A percentile compares a stretch with the other conserved stretches of the same genome.
These are phyloP conservation scores for Reticulitermes speratus DNA, from an alignment of 1,140 invertebrate genomes.

Conservation along the genomic window DNA sequence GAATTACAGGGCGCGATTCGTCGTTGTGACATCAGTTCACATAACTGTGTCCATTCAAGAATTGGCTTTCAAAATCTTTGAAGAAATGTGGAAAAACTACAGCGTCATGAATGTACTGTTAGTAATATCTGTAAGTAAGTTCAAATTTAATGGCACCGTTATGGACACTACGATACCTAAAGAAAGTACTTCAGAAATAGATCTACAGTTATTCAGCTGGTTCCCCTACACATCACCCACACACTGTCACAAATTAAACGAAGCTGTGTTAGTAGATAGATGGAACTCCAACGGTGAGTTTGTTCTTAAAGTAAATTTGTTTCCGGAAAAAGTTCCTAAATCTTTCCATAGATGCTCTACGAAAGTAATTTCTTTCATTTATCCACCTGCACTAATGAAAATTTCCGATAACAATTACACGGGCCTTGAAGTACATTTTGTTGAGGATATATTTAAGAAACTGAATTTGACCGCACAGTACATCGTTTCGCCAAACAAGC, in stretches of 20 bases:
- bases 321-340: not conserved
- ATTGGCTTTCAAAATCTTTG: not conserved
- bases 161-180: too few species aligned
- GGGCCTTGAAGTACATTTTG: not conserved
- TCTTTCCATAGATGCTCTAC: not conserved
- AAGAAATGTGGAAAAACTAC: not conserved
- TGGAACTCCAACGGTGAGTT: not conserved
- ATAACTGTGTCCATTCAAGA: not conserved
- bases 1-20: not conserved
- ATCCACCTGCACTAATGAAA: not conserved
- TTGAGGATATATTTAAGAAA: not conserved
- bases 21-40: not conserved
- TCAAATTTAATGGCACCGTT: not conserved
- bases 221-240: not conserved
- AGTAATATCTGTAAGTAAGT: not conserved
- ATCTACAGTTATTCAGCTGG: not conserved
- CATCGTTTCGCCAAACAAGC: too few species aligned
- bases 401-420: not conserved
- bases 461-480: not conserved
- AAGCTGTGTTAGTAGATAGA: not conserved
- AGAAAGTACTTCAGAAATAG: too few species aligned
- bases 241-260: not conserved
- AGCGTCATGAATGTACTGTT: not conserved
- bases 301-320: not conserved
- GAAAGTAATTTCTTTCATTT: not conserved